Conservation (phyloP, 2,113 vertebrate species). For the Brachirus orientalis region DNA sequence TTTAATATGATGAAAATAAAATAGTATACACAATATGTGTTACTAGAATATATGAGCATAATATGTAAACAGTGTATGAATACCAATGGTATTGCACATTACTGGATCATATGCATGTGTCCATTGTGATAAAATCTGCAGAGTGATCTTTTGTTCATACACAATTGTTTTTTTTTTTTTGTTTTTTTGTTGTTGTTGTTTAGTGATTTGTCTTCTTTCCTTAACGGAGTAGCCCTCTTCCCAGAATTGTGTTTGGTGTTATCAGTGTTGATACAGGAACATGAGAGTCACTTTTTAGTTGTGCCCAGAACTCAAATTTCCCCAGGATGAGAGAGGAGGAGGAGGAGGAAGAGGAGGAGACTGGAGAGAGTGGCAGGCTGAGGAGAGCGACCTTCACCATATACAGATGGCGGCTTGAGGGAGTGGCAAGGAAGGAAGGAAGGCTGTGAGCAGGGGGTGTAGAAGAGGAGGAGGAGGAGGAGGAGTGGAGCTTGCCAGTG, state of each 20-base stretch:
- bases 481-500: conserved; percentile 38
- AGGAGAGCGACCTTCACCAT: conserved; percentile 6
- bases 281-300: not conserved
- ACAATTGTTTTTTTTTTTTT: not conserved
- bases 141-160: not conserved
- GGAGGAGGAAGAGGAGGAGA: not conserved
- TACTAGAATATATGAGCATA: too few relatives aligned
- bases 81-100: too few relatives aligned
- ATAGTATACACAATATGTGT: too few relatives aligned
- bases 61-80: too few relatives aligned
- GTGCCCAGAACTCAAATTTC: conserved; percentile 12
- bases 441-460: conserved; percentile 18
- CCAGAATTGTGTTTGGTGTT: conserved; percentile 28
- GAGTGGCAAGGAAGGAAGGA: conserved; percentile 45
- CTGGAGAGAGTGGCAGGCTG: not conserved
- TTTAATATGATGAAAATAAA: too few relatives aligned
- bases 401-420: conserved; percentile 27
- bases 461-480: conserved; percentile 30
- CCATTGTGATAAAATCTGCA: not conserved
- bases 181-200: conserved; percentile 1
- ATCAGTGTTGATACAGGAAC: conserved; percentile 28
- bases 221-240: conserved; percentile 2
- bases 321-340: conserved; percentile 2
- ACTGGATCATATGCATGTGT: too few relatives aligned
- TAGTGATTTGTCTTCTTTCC: conserved; percentile 9